A percentile compares a stretch with the other conserved stretches of the same genome.
phyloP scores from a whole-genome alignment of 2,113 vertebrate genomes.

The Laticauda colubrina region DNA sequence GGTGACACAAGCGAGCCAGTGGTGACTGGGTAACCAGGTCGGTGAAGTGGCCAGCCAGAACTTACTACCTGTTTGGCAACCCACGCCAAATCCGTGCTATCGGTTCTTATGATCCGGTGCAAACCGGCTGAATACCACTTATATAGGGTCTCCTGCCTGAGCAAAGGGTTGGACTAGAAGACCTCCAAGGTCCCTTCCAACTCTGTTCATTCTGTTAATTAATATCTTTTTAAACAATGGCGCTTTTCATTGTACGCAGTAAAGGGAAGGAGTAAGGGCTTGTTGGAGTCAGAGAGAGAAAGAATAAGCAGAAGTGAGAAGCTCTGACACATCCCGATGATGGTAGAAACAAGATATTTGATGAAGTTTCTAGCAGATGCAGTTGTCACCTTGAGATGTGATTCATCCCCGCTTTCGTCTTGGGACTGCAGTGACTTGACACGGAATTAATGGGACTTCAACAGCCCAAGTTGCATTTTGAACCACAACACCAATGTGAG shows the following conservation, averaged over 20 bases:
- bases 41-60: too few relatives aligned
- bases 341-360: constrained; percentile 27
- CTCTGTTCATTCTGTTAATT: too few relatives aligned
- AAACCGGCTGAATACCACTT: too few relatives aligned
- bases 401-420: constrained; percentile 40
- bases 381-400: constrained; percentile 17
- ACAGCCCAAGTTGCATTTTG: constrained; percentile 22
- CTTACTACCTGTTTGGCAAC: too few relatives aligned
- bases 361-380: constrained; percentile 36
- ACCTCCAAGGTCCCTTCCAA: too few relatives aligned
- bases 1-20: too few relatives aligned
- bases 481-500: not conserved
- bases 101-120: too few relatives aligned
- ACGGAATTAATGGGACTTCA: constrained; percentile 22
- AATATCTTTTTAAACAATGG: constrained; percentile 19
- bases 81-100: too few relatives aligned
- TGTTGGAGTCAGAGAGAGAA: constrained; percentile 16
- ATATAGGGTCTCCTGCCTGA: too few relatives aligned
- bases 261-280: not conserved
- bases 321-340: constrained; percentile 24
- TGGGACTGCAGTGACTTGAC: fast-evolving
- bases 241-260: not conserved
- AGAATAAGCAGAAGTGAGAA: constrained; percentile 14
- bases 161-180: too few relatives aligned
- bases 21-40: too few relatives aligned